Percentiles rank a stretch among this genome's conserved stretches.
phyloP scores from a whole-genome alignment of 2,113 vertebrate genomes.

The Promerops cafer region DNA sequence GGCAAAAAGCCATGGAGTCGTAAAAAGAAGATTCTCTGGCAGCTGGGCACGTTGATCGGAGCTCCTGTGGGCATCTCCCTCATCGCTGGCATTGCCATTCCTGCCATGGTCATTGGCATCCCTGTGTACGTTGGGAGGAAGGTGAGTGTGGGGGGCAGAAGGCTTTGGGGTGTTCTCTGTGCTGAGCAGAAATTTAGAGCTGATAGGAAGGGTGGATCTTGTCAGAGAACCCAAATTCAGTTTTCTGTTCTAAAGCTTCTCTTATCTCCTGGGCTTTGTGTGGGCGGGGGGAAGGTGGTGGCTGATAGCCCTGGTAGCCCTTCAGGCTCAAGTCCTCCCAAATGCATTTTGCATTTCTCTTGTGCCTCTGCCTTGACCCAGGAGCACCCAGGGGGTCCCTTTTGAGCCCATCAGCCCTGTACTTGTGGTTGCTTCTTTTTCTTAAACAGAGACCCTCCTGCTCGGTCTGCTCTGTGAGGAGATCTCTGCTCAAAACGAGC shows the following conservation, averaged over 20 bases:
- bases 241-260: slow-evolving; percentile 21
- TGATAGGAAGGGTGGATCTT: neutral
- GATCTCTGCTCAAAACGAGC: neutral
- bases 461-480: neutral
- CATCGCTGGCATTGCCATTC: slow-evolving; percentile 95
- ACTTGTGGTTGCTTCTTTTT: neutral
- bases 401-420: neutral
- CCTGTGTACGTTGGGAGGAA: slow-evolving; percentile 95
- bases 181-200: neutral
- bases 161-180: neutral
- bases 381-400: neutral
- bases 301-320: neutral
- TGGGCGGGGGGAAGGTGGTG: neutral
- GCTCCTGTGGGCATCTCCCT: slow-evolving; percentile 96
- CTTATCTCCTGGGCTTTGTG: slow-evolving; percentile 15
- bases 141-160: slow-evolving; percentile 68
- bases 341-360: neutral
- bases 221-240: neutral
- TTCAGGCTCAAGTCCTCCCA: neutral
- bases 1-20: slow-evolving; percentile 99
- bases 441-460: neutral
- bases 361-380: neutral
- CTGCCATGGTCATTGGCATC: slow-evolving; percentile 98
- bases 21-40: slow-evolving; percentile 99
- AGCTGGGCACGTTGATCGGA: slow-evolving; percentile 94